Percentiles rank a stretch among this genome's conserved stretches.
These are phyloP conservation scores for Diabrotica virgifera DNA, from an alignment of 1,140 invertebrate genomes.

Conservation along the genomic window DNA sequence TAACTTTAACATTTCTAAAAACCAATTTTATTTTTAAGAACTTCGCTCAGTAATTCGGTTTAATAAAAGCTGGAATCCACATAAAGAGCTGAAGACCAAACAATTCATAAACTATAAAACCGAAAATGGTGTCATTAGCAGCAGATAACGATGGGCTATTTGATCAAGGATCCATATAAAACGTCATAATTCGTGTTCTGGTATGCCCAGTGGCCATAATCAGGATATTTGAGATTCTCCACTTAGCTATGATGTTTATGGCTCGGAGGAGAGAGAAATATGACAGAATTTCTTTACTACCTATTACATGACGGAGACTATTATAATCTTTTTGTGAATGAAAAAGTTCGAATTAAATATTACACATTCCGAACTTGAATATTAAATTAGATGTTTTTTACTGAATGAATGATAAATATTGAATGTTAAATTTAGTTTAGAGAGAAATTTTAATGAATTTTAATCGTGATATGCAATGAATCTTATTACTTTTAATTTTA, in stretches of 20 bases:
- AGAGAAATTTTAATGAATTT: no score
- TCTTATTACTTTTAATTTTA: no score
- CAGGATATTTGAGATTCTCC: conserved; percentile 2
- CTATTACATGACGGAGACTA: no score
- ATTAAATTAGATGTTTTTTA: no score
- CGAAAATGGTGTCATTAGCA: conserved; percentile 2
- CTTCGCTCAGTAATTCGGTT: background rate
- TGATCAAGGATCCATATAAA: background rate
- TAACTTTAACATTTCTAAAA: background rate
- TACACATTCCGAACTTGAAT: no score
- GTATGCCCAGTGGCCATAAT: conserved; percentile 1
- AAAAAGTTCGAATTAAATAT: no score
- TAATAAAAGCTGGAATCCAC: background rate
- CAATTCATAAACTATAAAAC: conserved; percentile 3
- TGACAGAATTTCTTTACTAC: background rate
- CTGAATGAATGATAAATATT: no score
- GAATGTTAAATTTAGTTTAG: no score
- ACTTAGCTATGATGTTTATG: background rate
- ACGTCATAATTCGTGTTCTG: conserved; percentile 2
- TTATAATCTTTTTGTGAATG: no score
- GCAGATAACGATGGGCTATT: background rate
- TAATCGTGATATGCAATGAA: no score
- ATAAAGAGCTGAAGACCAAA: conserved; percentile 1
- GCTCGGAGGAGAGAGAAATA: background rate
- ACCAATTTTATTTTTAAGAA: background rate